Conservation (phyloP, 1,140 invertebrate species). For the Drusus annulatus region DNA sequence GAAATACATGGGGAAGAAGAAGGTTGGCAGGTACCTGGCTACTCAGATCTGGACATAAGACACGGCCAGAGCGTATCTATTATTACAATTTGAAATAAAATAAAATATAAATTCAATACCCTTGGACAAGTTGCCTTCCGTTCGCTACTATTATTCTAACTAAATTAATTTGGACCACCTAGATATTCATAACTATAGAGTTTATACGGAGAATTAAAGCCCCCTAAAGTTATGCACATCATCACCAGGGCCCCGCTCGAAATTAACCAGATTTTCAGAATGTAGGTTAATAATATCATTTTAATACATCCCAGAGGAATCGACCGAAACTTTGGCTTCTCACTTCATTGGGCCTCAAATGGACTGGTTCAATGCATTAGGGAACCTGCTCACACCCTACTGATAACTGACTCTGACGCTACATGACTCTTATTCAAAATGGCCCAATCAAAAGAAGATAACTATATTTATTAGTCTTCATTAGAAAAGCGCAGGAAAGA, state of each 20-base stretch:
- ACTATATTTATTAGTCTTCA: too few relatives aligned
- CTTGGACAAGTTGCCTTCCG: too few relatives aligned
- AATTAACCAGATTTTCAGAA: not conserved
- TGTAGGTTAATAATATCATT: conserved; percentile 44
- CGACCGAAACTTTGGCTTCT: conserved; percentile 45
- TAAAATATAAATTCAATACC: too few relatives aligned
- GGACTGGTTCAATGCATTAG: conserved; percentile 46
- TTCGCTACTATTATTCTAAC: not conserved
- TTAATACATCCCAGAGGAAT: conserved; percentile 55
- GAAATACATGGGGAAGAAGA: too few relatives aligned
- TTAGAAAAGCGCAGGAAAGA: too few relatives aligned
- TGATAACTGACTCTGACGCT: not conserved
- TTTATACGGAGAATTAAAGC: too few relatives aligned
- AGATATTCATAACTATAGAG: not conserved
- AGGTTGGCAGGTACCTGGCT: too few relatives aligned
- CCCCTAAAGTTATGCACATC: not conserved
- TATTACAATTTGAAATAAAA: too few relatives aligned
- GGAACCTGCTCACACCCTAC: not conserved
- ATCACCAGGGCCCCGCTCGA: not conserved
- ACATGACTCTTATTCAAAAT: not conserved
- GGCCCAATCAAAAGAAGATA: not conserved
- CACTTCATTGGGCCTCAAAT: conserved; percentile 55
- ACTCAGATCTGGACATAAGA: too few relatives aligned
- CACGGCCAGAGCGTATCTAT: too few relatives aligned
- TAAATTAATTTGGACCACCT: not conserved